These are phyloP conservation scores for Adelosebastes latens DNA, from an alignment of 2,797 vertebrate genomes.

Conservation along the genomic window DNA sequence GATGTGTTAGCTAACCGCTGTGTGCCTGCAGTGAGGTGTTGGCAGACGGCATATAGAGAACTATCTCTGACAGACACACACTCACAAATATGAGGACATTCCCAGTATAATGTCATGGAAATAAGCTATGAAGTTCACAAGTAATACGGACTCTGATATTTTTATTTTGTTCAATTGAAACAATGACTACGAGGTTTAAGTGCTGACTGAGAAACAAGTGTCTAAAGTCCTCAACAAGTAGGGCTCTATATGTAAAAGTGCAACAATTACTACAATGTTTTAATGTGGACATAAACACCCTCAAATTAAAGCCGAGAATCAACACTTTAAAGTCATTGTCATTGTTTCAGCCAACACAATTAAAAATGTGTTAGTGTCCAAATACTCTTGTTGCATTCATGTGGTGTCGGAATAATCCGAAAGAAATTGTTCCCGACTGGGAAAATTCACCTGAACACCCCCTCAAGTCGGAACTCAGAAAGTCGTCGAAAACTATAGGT, in stretches of 20 bases:
- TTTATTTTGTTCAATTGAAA: background rate
- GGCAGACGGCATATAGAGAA: background rate
- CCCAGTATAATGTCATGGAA: background rate
- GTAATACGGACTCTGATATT: no score
- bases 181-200: background rate
- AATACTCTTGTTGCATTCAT: background rate
- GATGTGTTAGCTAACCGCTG: background rate
- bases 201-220: no score
- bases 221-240: background rate
- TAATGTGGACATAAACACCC: background rate
- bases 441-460: background rate
- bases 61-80: background rate
- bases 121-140: background rate
- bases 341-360: rapidly evolving
- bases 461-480: background rate
- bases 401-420: background rate
- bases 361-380: rapidly evolving
- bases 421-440: background rate
- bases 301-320: background rate
- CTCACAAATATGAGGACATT: background rate
- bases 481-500: rapidly evolving
- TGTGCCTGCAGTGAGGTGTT: background rate
- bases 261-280: background rate
- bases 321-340: background rate
- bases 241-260: background rate